These are phyloP conservation scores for Spilogale gracilis DNA, from an alignment of 2,113 vertebrate species.

Conservation along the genomic window DNA sequence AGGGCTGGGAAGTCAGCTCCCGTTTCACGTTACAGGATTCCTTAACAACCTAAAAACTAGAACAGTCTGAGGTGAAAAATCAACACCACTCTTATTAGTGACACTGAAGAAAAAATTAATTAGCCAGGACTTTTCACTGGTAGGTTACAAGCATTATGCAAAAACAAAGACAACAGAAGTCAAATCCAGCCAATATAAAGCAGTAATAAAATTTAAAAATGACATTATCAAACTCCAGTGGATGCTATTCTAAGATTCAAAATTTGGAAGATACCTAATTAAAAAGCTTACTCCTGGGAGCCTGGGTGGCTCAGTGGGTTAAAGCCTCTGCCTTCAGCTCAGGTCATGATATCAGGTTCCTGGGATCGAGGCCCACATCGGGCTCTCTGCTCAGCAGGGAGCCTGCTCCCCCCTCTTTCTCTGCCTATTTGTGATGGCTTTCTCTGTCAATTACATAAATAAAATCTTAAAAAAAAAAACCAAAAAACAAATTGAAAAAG, in stretches of 20 bases:
- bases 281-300: not conserved
- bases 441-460: too few relatives aligned
- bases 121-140: not conserved
- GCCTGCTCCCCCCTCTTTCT: too few relatives aligned
- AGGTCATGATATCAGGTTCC: too few relatives aligned
- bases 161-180: not conserved
- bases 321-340: too few relatives aligned
- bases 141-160: not conserved
- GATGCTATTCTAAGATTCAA: constrained; percentile 15
- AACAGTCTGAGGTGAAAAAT: constrained; percentile 1
- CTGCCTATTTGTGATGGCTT: too few relatives aligned
- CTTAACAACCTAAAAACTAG: not conserved
- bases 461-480: too few relatives aligned
- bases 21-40: not conserved
- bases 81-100: not conserved
- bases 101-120: not conserved
- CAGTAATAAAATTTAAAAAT: constrained; percentile 48
- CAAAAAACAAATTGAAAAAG: constrained; percentile 2
- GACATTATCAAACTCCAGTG: not conserved
- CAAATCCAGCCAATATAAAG: not conserved
- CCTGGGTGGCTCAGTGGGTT: too few relatives aligned
- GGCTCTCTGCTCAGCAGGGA: too few relatives aligned
- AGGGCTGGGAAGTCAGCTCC: accelerated
- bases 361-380: too few relatives aligned
- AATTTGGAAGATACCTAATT: constrained; percentile 4